phyloP scores from a whole-genome alignment of 2,113 vertebrate species.

The Athene cunicularia region DNA sequence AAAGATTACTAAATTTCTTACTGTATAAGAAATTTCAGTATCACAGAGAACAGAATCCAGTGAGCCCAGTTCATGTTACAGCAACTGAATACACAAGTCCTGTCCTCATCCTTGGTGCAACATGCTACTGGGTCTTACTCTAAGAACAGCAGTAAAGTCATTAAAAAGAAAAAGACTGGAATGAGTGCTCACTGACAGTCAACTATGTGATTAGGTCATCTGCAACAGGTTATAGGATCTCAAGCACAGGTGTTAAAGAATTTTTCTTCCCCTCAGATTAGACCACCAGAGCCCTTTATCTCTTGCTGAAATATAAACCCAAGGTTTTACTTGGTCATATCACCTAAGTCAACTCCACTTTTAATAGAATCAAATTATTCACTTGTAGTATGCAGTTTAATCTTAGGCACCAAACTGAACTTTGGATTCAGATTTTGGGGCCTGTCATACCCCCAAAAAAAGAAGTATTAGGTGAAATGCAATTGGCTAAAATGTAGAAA shows the following conservation, averaged over 20 bases:
- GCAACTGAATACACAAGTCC: neutral
- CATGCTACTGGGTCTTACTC: neutral
- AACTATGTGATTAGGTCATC: neutral
- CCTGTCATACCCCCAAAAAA: neutral
- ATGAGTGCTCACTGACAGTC: neutral
- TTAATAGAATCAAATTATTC: neutral
- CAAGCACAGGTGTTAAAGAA: fast-evolving
- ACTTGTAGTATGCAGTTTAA: neutral
- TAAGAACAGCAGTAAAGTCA: neutral
- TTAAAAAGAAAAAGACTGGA: neutral
- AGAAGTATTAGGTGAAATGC: neutral
- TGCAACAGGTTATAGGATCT: neutral
- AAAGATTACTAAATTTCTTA: neutral
- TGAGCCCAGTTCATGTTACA: fast-evolving
- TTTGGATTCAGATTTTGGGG: neutral
- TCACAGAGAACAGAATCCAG: neutral
- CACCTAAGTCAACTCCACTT: neutral
- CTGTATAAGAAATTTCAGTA: neutral
- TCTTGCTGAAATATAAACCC: neutral
- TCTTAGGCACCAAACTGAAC: neutral
- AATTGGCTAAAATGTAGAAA: neutral
- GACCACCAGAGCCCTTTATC: neutral
- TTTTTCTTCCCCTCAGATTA: neutral
- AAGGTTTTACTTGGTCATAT: neutral
- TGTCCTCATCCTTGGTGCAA: fast-evolving